A percentile compares a stretch with the other conserved stretches of the same genome.
Conservation (phyloP, 1,140 invertebrate genomes). For the Elysia chlorotica region DNA sequence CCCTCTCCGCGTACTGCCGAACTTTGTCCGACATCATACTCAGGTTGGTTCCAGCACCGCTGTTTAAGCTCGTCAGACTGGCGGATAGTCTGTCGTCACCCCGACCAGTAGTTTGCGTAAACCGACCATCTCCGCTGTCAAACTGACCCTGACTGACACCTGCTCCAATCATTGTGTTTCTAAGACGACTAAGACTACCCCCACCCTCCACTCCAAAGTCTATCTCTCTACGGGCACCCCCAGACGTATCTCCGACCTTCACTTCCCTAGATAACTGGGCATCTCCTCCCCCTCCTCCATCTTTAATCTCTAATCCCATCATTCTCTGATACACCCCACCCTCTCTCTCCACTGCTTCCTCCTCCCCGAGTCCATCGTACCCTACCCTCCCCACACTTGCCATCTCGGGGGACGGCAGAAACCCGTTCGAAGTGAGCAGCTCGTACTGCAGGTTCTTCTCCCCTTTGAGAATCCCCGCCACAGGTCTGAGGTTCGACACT, state of each 20-base stretch:
- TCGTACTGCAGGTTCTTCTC: not conserved
- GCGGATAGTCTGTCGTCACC: not conserved
- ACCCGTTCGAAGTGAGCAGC: not conserved
- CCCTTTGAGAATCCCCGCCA: not conserved
- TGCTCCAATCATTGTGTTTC: too few species aligned
- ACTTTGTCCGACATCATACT: not conserved
- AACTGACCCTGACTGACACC: too few species aligned
- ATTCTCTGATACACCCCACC: too few species aligned
- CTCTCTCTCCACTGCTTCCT: not conserved
- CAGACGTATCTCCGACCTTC: not conserved
- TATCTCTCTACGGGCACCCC: not conserved
- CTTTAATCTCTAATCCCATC: too few species aligned
- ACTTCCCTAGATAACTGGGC: too few species aligned
- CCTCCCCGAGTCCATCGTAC: not conserved
- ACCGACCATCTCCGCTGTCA: too few species aligned
- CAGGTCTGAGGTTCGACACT: not conserved
- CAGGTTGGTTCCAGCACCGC: not conserved
- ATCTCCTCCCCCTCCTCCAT: not conserved
- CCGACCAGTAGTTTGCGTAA: too few species aligned
- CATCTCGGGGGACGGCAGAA: not conserved
- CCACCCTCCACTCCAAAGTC: too few species aligned
- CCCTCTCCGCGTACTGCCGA: constrained; percentile 1
- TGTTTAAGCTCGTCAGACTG: not conserved
- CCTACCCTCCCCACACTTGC: not conserved
- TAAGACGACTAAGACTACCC: too few species aligned